phyloP scores from a whole-genome alignment of 1,140 invertebrate species.

The Bombus huntii region DNA sequence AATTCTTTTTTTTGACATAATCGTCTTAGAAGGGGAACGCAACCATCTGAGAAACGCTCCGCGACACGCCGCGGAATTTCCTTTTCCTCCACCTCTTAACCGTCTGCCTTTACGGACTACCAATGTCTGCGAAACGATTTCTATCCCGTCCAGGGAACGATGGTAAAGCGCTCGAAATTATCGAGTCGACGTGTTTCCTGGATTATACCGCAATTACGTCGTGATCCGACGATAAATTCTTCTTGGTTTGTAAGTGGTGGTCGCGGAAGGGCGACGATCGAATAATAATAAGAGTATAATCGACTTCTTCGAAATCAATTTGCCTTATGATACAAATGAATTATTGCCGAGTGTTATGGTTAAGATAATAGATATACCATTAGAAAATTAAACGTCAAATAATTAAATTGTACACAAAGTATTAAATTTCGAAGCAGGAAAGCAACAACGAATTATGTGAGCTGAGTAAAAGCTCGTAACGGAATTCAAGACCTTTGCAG shows the following conservation, averaged over 20 bases:
- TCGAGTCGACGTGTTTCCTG: neutral
- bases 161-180: neutral
- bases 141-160: too few species aligned
- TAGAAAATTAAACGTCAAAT: neutral
- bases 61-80: slow-evolving; percentile 16
- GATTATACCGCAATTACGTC: neutral
- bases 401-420: neutral
- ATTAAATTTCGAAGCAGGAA: slow-evolving; percentile 10
- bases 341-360: neutral
- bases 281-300: neutral
- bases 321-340: neutral
- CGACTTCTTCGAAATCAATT: neutral
- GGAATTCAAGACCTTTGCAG: neutral
- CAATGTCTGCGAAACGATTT: neutral
- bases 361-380: neutral
- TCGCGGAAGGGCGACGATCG: too few species aligned
- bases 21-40: slow-evolving; percentile 66
- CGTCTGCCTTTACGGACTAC: neutral
- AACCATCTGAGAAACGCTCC: slow-evolving; percentile 32
- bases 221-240: neutral
- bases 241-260: neutral
- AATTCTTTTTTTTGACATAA: slow-evolving; percentile 68
- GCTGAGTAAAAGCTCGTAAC: neutral
- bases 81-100: too few species aligned
- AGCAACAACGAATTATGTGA: slow-evolving; percentile 1